These are phyloP conservation scores for Chrysemys picta DNA, from an alignment of 2,113 vertebrate genomes.

Conservation along the genomic window DNA sequence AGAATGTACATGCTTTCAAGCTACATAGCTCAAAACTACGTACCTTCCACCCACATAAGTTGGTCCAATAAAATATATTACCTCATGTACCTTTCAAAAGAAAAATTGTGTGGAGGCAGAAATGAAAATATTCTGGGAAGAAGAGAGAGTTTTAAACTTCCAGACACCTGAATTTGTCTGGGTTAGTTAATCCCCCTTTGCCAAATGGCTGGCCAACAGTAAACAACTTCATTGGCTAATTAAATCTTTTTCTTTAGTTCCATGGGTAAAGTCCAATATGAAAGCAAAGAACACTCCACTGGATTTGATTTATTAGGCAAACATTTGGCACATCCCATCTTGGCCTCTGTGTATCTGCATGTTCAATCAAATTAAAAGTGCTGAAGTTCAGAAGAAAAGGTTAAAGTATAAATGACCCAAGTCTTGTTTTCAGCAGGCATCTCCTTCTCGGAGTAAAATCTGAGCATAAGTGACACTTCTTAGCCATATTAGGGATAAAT, in stretches of 20 bases:
- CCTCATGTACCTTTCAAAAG: background rate
- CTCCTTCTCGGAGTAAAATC: background rate
- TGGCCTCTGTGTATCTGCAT: background rate
- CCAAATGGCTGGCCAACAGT: background rate
- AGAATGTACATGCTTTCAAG: background rate
- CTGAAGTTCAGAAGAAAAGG: background rate
- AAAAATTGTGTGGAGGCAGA: background rate
- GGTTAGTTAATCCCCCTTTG: background rate
- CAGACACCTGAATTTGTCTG: background rate
- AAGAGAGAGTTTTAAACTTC: background rate
- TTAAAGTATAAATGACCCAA: background rate
- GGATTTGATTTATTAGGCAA: background rate
- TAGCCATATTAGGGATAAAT: background rate
- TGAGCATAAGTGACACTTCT: background rate
- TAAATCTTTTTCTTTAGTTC: background rate
- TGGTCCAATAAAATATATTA: background rate
- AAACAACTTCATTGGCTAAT: conserved; percentile 27
- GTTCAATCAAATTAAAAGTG: background rate
- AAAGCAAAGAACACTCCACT: background rate
- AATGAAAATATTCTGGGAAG: background rate
- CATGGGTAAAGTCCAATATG: background rate
- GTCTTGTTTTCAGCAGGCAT: background rate
- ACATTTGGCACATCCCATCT: background rate
- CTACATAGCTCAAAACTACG: background rate
- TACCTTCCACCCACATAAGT: background rate